Evolutionary conservation across 2,113 vertebrate species (phyloP).

Genomic region (Balaeniceps rex): DNA sequence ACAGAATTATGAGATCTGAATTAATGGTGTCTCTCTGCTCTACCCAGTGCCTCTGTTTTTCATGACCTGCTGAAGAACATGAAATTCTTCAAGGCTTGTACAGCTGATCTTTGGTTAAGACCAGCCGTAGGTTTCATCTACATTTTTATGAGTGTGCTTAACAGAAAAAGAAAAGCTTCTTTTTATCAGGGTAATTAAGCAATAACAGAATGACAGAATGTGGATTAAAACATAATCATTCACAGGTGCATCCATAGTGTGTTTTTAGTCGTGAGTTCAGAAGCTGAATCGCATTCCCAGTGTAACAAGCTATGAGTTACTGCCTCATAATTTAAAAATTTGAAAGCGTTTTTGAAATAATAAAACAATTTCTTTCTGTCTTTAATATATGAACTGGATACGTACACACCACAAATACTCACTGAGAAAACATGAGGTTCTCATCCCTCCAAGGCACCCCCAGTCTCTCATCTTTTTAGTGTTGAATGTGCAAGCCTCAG

Average conservation of each 20-base stretch:
- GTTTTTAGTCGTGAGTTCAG: background rate
- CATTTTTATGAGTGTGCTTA: background rate
- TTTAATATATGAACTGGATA: background rate
- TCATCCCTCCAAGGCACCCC: background rate
- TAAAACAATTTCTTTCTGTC: background rate
- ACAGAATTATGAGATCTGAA: background rate
- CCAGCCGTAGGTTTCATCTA: background rate
- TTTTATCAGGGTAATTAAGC: conserved; percentile 10
- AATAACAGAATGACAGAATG: background rate
- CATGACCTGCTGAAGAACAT: background rate
- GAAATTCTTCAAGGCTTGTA: background rate
- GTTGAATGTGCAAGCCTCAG: background rate
- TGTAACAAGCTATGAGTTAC: background rate
- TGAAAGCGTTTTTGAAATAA: background rate
- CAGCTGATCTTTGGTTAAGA: background rate
- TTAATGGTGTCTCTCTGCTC: background rate
- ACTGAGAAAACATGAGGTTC: background rate
- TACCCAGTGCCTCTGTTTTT: background rate
- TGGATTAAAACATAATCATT: background rate
- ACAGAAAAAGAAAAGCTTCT: background rate
- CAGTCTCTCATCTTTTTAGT: background rate
- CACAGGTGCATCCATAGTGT: background rate
- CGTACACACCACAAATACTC: background rate
- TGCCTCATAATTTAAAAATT: background rate
- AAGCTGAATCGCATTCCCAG: background rate